Conservation (phyloP, 2,888 invertebrate species). For the Leptinotarsa haldemani region DNA sequence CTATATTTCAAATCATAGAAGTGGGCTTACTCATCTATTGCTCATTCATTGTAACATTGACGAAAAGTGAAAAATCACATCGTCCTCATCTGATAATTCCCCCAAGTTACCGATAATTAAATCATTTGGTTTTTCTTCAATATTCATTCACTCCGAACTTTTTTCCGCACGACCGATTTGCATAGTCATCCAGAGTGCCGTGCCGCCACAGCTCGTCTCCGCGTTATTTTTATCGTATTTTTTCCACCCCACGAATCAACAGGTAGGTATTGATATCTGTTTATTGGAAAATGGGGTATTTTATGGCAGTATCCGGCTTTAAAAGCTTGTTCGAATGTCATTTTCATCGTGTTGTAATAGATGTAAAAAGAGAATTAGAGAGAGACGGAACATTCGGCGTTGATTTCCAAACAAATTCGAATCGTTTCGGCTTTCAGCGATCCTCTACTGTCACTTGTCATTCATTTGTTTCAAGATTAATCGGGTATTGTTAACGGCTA, state of each 20-base stretch:
- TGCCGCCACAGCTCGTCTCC: constrained; percentile 32
- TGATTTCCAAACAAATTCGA: constrained; percentile 48
- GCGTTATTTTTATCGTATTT: constrained; percentile 43
- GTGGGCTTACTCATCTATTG: no score
- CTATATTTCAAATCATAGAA: no score
- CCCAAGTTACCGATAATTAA: constrained; percentile 23
- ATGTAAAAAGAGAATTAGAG: constrained; percentile 30
- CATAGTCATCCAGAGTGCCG: constrained; percentile 34
- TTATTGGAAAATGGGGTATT: constrained; percentile 67
- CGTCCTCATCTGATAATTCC: constrained; percentile 6
- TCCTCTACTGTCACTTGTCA: constrained; percentile 57
- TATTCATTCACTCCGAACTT: constrained; percentile 21
- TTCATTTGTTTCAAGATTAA: constrained; percentile 57
- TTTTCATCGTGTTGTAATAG: constrained; percentile 47
- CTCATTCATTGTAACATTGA: background rate
- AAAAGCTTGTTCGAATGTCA: constrained; percentile 57
- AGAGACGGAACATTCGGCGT: constrained; percentile 30
- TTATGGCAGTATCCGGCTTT: constrained; percentile 63
- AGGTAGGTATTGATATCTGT: constrained; percentile 68
- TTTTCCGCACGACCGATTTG: constrained; percentile 34
- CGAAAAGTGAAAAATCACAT: background rate
- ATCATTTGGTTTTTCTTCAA: constrained; percentile 20
- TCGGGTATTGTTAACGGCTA: constrained; percentile 57
- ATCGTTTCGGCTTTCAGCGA: constrained; percentile 43
- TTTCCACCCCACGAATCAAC: constrained; percentile 61